Conservation (phyloP, 2,888 invertebrate genomes). For the Trimorus sp. region DNA sequence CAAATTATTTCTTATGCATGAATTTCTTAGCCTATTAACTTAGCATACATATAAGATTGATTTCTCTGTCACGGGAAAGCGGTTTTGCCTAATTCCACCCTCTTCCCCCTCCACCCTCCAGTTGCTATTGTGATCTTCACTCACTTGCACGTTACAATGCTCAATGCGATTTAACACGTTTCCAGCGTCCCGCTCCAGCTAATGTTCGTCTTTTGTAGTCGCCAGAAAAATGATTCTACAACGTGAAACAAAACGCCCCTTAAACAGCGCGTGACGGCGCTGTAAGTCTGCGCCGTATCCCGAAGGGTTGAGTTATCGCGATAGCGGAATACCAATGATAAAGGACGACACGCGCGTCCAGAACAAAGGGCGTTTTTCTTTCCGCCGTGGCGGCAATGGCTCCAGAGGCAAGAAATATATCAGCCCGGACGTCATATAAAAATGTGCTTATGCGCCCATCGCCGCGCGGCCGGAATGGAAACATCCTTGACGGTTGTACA, state of each 20-base stretch:
- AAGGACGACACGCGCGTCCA: conserved; percentile 67
- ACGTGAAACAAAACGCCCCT: conserved; percentile 45
- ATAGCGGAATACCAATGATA: conserved; percentile 74
- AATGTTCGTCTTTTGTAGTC: conserved; percentile 38
- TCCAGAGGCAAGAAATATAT: conserved; percentile 75
- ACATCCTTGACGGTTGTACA: conserved; percentile 67
- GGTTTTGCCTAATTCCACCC: too few species aligned
- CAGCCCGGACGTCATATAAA: conserved; percentile 77
- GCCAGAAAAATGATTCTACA: conserved; percentile 35
- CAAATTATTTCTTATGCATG: too few species aligned
- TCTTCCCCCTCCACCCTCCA: too few species aligned
- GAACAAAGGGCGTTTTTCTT: conserved; percentile 74
- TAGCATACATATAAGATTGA: too few species aligned
- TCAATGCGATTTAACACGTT: not conserved
- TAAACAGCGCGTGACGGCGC: conserved; percentile 51
- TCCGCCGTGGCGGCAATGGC: conserved; percentile 63
- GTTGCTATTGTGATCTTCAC: not conserved
- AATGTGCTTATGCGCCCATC: conserved; percentile 77
- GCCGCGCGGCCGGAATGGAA: conserved; percentile 71
- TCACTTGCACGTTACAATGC: not conserved
- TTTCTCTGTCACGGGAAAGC: too few species aligned
- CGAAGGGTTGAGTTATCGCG: conserved; percentile 65
- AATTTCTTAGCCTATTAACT: too few species aligned
- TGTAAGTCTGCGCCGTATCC: conserved; percentile 53
- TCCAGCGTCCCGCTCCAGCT: conserved; percentile 3